Evolutionary conservation across 2,113 vertebrate genomes (phyloP).

Genomic region (Arizona elegans): DNA sequence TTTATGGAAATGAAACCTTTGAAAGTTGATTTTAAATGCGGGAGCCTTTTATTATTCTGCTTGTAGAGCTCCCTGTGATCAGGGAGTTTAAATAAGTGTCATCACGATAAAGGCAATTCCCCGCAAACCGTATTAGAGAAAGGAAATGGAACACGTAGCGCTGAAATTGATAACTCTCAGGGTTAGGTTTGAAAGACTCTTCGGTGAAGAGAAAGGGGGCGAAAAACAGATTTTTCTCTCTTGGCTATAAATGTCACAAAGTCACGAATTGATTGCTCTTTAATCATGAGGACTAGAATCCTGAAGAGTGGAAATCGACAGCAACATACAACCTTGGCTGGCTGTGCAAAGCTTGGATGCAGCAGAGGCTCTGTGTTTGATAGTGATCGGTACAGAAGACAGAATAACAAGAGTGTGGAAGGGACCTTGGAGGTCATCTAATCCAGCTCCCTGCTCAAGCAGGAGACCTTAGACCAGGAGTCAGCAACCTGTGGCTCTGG

Average conservation of each 20-base stretch:
- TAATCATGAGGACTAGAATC: not conserved
- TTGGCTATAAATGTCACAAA: not conserved
- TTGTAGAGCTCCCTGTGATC: not conserved
- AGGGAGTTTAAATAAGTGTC: not conserved
- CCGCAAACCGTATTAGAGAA: not conserved
- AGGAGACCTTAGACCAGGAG: accelerated
- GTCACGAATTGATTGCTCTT: not conserved
- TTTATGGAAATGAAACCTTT: not conserved
- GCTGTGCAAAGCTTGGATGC: not conserved
- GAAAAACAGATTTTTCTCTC: not conserved
- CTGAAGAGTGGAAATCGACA: not conserved
- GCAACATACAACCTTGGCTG: not conserved
- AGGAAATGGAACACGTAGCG: not conserved
- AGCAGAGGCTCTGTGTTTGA: not conserved
- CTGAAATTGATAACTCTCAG: not conserved
- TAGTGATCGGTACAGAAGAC: not conserved
- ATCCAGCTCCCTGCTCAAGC: not conserved
- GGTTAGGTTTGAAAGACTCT: not conserved
- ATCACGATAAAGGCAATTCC: not conserved
- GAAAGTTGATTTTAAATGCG: not conserved
- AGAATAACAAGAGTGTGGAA: not conserved
- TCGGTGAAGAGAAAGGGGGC: not conserved
- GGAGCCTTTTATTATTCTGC: not conserved
- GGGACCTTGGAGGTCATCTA: not conserved
- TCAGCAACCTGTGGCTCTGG: too few relatives aligned